Conservation (phyloP, 2,797 vertebrate genomes). For the Etheostoma nigrum region DNA sequence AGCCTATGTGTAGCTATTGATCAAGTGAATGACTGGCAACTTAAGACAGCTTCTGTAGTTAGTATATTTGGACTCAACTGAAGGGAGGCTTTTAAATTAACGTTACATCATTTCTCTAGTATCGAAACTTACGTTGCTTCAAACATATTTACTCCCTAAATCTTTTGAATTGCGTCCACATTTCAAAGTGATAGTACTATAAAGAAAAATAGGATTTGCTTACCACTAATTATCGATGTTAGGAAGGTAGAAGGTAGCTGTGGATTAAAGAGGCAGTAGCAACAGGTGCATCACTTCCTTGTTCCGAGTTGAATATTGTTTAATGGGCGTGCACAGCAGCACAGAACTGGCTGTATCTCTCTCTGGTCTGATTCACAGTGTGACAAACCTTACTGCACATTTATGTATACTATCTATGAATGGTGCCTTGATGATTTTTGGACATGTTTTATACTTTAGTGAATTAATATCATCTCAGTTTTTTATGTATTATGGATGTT, state of each 20-base stretch:
- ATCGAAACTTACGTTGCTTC: not conserved
- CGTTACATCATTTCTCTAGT: not conserved
- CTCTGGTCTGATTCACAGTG: not conserved
- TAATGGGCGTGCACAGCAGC: conserved; percentile 29
- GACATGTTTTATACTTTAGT: too few species aligned
- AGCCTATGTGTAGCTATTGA: too few species aligned
- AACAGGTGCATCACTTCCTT: conserved; percentile 68
- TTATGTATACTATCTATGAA: not conserved
- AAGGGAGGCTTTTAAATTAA: not conserved
- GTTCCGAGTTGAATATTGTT: conserved; percentile 48
- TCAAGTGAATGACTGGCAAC: too few species aligned
- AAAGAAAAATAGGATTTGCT: not conserved
- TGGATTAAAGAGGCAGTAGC: not conserved
- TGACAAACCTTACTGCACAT: not conserved
- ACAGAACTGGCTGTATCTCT: not conserved
- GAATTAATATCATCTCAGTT: not conserved
- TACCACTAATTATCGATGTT: not conserved
- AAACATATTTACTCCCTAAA: not conserved
- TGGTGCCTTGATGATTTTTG: not conserved
- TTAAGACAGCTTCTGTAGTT: not conserved
- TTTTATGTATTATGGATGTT: not conserved
- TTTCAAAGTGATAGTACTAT: too few species aligned
- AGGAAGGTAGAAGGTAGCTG: too few species aligned
- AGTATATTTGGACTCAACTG: not conserved
- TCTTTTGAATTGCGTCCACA: not conserved